These are phyloP conservation scores for Porites lutea DNA, from an alignment of 64 coral and sea anemone genomes.

Conservation along the genomic window DNA sequence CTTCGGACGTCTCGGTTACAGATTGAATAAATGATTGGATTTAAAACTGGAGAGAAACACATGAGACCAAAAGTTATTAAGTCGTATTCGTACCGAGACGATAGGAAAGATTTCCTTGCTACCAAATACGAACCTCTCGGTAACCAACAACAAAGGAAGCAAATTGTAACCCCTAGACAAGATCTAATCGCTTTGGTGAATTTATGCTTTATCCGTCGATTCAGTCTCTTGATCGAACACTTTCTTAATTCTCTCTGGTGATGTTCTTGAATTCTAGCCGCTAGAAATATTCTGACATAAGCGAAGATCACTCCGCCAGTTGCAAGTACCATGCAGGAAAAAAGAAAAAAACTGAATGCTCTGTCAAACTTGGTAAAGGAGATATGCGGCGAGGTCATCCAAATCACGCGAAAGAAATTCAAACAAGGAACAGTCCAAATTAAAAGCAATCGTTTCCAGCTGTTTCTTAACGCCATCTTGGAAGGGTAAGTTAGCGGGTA, in stretches of 20 bases:
- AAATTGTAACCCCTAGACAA: slow-evolving; percentile 48
- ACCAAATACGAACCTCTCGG: slow-evolving; percentile 24
- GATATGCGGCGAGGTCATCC: slow-evolving; percentile 19
- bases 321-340: neutral
- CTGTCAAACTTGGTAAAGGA: neutral
- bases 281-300: slow-evolving; percentile 29
- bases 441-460: neutral
- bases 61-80: slow-evolving; percentile 49
- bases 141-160: slow-evolving; percentile 50
- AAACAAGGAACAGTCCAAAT: slow-evolving; percentile 38
- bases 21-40: slow-evolving; percentile 61
- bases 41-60: slow-evolving; percentile 28
- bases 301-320: slow-evolving; percentile 11
- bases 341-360: neutral
- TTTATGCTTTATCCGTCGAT: neutral
- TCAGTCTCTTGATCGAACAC: neutral
- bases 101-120: neutral
- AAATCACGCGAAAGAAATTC: slow-evolving; percentile 14
- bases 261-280: neutral
- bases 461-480: neutral
- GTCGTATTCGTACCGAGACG: neutral
- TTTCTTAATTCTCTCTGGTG: neutral
- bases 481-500: slow-evolving; percentile 30
- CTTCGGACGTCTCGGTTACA: slow-evolving; percentile 42
- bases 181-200: slow-evolving; percentile 50